Conservation (phyloP, 2,888 invertebrate species). For the Eulithis prunata region DNA sequence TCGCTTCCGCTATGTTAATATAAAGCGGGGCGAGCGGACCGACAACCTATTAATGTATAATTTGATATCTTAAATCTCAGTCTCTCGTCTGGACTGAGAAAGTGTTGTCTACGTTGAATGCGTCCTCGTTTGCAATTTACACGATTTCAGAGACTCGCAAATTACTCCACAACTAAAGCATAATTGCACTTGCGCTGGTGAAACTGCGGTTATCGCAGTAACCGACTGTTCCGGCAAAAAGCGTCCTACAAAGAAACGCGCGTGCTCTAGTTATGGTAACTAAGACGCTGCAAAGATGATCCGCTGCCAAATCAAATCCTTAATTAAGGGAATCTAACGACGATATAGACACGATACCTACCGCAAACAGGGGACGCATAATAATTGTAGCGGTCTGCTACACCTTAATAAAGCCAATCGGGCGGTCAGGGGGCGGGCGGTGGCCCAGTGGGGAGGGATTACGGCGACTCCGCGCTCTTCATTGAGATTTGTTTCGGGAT, state of each 20-base stretch:
- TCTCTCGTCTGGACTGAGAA: slow-evolving; percentile 64
- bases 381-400: slow-evolving; percentile 84
- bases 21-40: slow-evolving; percentile 63
- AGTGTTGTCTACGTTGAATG: slow-evolving; percentile 70
- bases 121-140: slow-evolving; percentile 75
- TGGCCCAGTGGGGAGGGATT: slow-evolving; percentile 62
- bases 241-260: slow-evolving; percentile 28
- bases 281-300: slow-evolving; percentile 63
- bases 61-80: slow-evolving; percentile 78
- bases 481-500: slow-evolving; percentile 84
- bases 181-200: slow-evolving; percentile 42
- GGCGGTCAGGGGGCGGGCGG: slow-evolving; percentile 57
- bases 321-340: slow-evolving; percentile 80
- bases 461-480: slow-evolving; percentile 78
- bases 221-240: slow-evolving; percentile 13
- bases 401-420: slow-evolving; percentile 85
- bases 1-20: slow-evolving; percentile 76
- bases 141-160: slow-evolving; percentile 56
- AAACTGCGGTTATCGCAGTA: slow-evolving; percentile 25
- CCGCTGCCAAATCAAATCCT: slow-evolving; percentile 75
- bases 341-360: slow-evolving; percentile 78
- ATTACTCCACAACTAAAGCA: slow-evolving; percentile 52
- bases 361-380: slow-evolving; percentile 84
- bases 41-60: slow-evolving; percentile 76
- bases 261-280: slow-evolving; percentile 43